Percentiles rank a stretch among this genome's conserved stretches.
These are phyloP conservation scores for Autographa gamma DNA, from an alignment of 2,888 invertebrate genomes.

Conservation along the genomic window DNA sequence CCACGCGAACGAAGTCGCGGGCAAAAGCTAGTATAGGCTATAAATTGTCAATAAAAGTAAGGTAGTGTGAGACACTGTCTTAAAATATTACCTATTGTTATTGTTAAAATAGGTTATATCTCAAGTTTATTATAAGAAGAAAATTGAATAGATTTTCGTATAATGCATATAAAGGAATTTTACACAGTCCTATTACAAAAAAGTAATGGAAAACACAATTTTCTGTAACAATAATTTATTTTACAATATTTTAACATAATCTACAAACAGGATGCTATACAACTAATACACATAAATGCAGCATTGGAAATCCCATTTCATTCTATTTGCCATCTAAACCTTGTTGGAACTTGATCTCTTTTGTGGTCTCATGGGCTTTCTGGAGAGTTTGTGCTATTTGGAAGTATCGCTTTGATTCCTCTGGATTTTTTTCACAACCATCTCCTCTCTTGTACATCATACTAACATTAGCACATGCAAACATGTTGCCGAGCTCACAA, in stretches of 20 bases:
- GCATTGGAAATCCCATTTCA: conserved; percentile 13
- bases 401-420: conserved; percentile 92
- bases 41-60: no score
- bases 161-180: background rate
- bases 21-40: no score
- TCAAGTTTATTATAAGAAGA: no score
- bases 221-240: conserved; percentile 57
- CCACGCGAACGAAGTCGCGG: no score
- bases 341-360: conserved; percentile 89
- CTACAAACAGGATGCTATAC: conserved; percentile 37
- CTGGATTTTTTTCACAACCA: conserved; percentile 92
- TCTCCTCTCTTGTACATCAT: conserved; percentile 96
- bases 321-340: conserved; percentile 76
- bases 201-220: conserved; percentile 10
- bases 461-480: conserved; percentile 96
- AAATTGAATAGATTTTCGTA: no score
- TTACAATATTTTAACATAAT: conserved; percentile 49
- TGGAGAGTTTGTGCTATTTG: conserved; percentile 92
- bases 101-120: no score
- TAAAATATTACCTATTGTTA: no score
- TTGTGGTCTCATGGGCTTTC: conserved; percentile 89
- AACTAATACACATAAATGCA: conserved; percentile 51
- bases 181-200: background rate
- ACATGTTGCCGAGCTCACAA: conserved; percentile 95
- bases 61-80: no score